Base-by-base conservation (phyloP, 2,888 invertebrate genomes). In the Drosophila atripex region DNA sequence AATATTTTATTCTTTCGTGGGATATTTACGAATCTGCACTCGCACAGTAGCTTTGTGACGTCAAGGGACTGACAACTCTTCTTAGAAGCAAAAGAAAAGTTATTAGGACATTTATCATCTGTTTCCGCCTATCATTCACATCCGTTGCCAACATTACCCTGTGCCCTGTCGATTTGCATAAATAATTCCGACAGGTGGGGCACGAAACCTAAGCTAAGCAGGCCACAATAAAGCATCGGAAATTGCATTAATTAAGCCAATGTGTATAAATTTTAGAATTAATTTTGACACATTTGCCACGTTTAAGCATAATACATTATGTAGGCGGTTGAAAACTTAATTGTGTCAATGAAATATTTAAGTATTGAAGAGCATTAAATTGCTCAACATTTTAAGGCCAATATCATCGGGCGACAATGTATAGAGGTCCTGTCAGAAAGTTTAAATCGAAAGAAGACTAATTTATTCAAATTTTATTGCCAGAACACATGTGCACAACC, bases 171-270 rank as follows among this genome's bases (percentile, higher is more conserved):
- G 43, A 52, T 73, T 55, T 57, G 32, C 64, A 54, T 68, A 38
- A 56, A 79, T 86, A 46, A 73, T 76, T 55, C 50, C 45, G 50
- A 28, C 52, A 52, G 73, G 53, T 61, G 69, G 23, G 47, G 30
- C 49, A 49, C 52, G 35, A 53, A 25, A 16, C 47, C 28, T 25
- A 32, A 9, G 38, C 39, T 39, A 45, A 38, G 38, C 32, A 23
- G 25, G 32, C 60, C 52, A 52, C 63, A 71, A 64, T 59, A 56
- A 54, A 59, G 43, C 28, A 35, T 18, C 66, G 53, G 49, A 50
- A 76, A 71, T 79, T 57, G 63, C 63, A 80, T 74, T 61, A 80
- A 70, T 71, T 74, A 59, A 52, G 21, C 21, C 30, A 23, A 51
- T 52, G 51, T 41, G 59, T 18, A 39, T 56, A 49, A 53, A 70